These are phyloP conservation scores for Macrophya annulata DNA, from an alignment of 2,888 invertebrate species.

Conservation along the genomic window DNA sequence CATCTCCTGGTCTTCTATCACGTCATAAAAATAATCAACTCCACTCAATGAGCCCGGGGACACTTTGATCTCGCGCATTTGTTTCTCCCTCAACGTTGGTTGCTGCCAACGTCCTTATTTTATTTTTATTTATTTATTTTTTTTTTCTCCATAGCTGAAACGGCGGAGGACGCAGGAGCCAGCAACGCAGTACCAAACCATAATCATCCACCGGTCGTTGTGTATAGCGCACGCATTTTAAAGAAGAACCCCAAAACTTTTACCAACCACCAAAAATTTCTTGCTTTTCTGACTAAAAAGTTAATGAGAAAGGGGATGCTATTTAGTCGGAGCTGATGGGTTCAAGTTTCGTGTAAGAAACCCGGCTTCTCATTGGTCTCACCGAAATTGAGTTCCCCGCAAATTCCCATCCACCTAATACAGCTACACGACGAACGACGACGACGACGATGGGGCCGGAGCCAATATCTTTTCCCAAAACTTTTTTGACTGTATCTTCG, in stretches of 20 bases:
- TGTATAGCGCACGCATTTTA: constrained; percentile 35
- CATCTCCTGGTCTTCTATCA: constrained; percentile 74
- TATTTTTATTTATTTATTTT: too few relatives aligned
- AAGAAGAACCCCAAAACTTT: constrained; percentile 43
- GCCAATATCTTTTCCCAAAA: neutral
- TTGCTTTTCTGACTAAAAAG: constrained; percentile 74
- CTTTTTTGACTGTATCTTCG: neutral
- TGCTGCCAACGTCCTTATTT: constrained; percentile 35
- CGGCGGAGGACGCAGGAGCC: constrained; percentile 14
- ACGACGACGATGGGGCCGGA: neutral
- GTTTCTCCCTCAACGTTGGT: constrained; percentile 67
- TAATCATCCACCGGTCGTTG: constrained; percentile 12
- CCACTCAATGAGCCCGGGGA: constrained; percentile 74
- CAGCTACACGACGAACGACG: neutral
- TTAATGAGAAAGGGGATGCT: constrained; percentile 77
- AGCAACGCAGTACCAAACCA: constrained; percentile 25
- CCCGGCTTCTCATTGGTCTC: constrained; percentile 63
- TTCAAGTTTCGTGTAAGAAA: constrained; percentile 63
- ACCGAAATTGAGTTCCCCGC: constrained; percentile 68
- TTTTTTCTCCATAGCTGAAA: constrained; percentile 18
- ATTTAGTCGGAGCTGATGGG: constrained; percentile 66
- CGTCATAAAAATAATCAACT: constrained; percentile 79
- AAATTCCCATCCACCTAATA: constrained; percentile 56
- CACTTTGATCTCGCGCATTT: constrained; percentile 78
- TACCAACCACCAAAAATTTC: neutral